Evolutionary conservation across 2,888 invertebrate species (phyloP).

Genomic region (Yponomeuta plumbellus): DNA sequence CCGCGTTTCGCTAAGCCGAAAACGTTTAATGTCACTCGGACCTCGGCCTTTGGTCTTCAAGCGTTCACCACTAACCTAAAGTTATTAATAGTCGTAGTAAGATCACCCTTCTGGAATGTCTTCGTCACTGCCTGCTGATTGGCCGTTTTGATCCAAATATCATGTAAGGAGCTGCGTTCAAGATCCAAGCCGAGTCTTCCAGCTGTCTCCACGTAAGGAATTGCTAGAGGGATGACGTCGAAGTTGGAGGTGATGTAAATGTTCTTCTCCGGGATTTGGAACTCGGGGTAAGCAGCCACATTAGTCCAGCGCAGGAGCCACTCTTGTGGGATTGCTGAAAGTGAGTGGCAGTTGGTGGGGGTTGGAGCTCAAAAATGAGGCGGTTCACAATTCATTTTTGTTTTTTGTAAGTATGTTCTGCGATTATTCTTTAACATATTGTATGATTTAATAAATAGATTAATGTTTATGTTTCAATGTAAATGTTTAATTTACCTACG

Average conservation of each 20-base stretch:
- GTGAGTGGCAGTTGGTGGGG: background rate
- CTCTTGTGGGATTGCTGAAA: conserved; percentile 74
- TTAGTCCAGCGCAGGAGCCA: conserved; percentile 81
- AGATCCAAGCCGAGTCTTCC: conserved; percentile 45
- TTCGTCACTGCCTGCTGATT: conserved; percentile 26
- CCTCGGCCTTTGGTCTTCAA: conserved; percentile 1
- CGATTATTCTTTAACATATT: too few relatives aligned
- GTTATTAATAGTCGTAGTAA: conserved; percentile 59
- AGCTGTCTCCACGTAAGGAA: conserved; percentile 45
- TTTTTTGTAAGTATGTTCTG: too few relatives aligned
- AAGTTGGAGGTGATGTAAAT: conserved; percentile 85
- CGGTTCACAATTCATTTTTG: too few relatives aligned
- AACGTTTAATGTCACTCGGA: too few relatives aligned
- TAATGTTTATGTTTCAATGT: too few relatives aligned
- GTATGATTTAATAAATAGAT: too few relatives aligned
- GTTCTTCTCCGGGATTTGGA: too few relatives aligned
- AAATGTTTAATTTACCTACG: too few relatives aligned
- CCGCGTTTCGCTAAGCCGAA: too few relatives aligned
- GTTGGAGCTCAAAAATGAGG: too few relatives aligned
- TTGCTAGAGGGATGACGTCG: conserved; percentile 66
- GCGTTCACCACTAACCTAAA: conserved; percentile 45
- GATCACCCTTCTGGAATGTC: conserved; percentile 43
- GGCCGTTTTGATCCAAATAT: conserved; percentile 47
- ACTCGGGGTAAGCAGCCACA: conserved; percentile 72
- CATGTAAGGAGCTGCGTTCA: too few relatives aligned